These are phyloP conservation scores for Epiblema foenella DNA, from an alignment of 2,888 invertebrate genomes.

Conservation along the genomic window DNA sequence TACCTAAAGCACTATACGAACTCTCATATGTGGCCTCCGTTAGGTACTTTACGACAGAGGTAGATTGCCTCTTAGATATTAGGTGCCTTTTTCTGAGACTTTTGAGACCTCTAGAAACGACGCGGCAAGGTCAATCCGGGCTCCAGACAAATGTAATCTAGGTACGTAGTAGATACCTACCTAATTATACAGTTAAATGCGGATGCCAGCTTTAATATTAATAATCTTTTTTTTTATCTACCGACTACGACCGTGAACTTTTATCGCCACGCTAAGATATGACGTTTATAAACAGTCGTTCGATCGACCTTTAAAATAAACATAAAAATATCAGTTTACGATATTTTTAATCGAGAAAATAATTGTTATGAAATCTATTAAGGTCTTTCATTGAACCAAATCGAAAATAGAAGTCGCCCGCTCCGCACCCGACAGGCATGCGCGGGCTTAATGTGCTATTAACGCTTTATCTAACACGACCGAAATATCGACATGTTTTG, in stretches of 20 bases:
- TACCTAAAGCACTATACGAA: conserved; percentile 34
- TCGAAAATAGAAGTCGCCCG: conserved; percentile 52
- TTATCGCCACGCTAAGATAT: conserved; percentile 46
- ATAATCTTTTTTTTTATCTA: conserved; percentile 46
- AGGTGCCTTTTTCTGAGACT: conserved; percentile 8
- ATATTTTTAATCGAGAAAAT: conserved; percentile 34
- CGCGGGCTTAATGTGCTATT: conserved; percentile 61
- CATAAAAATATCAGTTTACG: conserved; percentile 42
- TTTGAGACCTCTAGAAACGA: conserved; percentile 17
- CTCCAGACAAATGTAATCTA: conserved; percentile 11
- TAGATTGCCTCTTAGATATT: conserved; percentile 1
- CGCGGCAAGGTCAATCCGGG: conserved; percentile 10
- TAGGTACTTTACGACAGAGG: conserved; percentile 30
- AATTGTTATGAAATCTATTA: conserved; percentile 44
- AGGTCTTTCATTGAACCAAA: conserved; percentile 35
- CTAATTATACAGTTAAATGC: conserved; percentile 41
- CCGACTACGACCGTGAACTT: conserved; percentile 48
- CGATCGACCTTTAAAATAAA: conserved; percentile 39
- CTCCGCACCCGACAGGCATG: conserved; percentile 48
- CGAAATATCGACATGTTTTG: conserved; percentile 76
- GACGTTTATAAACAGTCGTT: conserved; percentile 35
- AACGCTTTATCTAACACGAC: conserved; percentile 70
- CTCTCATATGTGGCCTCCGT: conserved; percentile 43
- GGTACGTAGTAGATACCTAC: conserved; percentile 10
- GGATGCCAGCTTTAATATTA: conserved; percentile 36